Evolutionary conservation across 2,797 vertebrate genomes (phyloP), one percentile per base, ranked within the genome.

Genomic region (Selene dorsalis): DNA sequence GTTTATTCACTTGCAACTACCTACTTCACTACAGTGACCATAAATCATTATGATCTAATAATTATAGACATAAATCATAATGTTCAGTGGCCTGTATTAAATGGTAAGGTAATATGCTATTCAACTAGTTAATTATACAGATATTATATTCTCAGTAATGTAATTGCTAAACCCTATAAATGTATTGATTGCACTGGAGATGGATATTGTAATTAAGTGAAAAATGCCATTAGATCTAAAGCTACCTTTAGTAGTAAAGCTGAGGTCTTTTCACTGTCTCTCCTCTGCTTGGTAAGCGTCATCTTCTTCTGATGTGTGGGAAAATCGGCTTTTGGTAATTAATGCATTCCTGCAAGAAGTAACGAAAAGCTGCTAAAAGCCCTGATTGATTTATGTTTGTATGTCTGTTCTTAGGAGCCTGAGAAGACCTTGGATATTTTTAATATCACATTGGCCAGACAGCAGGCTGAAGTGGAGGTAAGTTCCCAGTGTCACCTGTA

Each of bases 401-500:
- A 9, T 86, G 41, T 84, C 30, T 79, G 2, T 85, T 94, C 78
- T 53, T 82, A 99, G 98, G 95, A 95, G 45, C 92, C 94, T 0
- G 98, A 99, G 93, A 97, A 94, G 89, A 61, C 89, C 1, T 89
- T 99, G 94, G 98, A 99, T 95, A 94, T 99, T 92, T 99, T 99
- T 94, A 98, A 97, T 91, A 99, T 99, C 94, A 99, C 97, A 2
- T 80, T 99, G 86, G 96, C 96, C 83, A 95, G 98, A 87, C 97
- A 99, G 79, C 97, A 99, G 89, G 97, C 98, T 79, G 98, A 99
- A 95, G 95, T 98, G 92, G 97, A 99, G 97, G 98, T 99, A 95
- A 60, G 81, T n/a, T 58, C 20, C 48, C 3, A 68, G 16, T 72
- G 5, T 61, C 18, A 75, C 8, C 43, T 38, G 4, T 3, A 26